A percentile compares a stretch with the other conserved stretches of the same genome.
Evolutionary conservation across 2,113 vertebrate species (phyloP).

Genomic region (Rattus rattus): DNA sequence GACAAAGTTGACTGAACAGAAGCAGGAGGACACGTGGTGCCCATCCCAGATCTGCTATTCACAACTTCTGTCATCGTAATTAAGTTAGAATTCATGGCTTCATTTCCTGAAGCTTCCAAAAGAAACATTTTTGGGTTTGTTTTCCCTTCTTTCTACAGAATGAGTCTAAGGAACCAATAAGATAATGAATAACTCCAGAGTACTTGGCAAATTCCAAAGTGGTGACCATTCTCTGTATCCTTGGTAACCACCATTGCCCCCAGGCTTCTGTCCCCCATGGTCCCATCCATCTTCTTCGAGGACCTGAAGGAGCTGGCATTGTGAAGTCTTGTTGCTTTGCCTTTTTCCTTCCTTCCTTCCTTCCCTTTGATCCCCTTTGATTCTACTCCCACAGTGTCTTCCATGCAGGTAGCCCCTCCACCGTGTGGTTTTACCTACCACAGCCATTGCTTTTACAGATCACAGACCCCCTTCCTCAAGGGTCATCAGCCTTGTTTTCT

Average conservation of each 20-base stretch:
- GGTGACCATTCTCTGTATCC: background rate
- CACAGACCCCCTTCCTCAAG: background rate
- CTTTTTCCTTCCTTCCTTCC: no score
- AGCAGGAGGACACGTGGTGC: background rate
- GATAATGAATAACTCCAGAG: background rate
- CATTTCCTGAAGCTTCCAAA: background rate
- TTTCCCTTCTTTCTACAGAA: background rate
- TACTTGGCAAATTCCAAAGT: background rate
- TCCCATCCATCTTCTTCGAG: background rate
- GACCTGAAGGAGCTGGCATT: background rate
- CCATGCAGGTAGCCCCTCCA: background rate
- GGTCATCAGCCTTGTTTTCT: background rate
- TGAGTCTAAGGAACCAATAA: background rate
- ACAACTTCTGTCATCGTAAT: background rate
- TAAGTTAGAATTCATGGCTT: background rate
- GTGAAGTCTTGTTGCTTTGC: background rate
- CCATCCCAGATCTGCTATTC: background rate
- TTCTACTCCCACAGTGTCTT: background rate
- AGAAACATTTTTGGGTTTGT: background rate
- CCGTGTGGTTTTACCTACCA: fast-evolving
- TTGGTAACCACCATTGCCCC: background rate
- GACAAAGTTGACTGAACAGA: background rate
- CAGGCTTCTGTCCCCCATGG: background rate
- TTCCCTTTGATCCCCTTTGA: background rate
- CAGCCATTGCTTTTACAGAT: background rate